A percentile compares a stretch with the other conserved stretches of the same genome.
Evolutionary conservation across 1,140 invertebrate genomes (phyloP).

Genomic region (Homarus americanus): DNA sequence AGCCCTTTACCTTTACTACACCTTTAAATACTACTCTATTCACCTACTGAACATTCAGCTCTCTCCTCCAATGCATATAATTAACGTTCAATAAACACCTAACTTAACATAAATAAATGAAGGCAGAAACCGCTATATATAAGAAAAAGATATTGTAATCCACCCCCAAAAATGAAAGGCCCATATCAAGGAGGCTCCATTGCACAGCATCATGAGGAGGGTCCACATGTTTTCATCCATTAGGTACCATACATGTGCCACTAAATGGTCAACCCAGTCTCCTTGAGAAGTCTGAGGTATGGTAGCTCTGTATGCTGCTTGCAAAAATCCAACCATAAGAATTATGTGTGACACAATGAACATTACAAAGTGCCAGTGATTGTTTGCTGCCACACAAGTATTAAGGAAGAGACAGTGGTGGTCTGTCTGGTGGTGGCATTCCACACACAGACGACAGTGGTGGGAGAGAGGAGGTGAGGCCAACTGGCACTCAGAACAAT

Average conservation of each 20-base stretch:
- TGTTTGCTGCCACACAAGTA: slow-evolving; percentile 59
- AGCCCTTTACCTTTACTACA: no score
- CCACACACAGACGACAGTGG: slow-evolving; percentile 60
- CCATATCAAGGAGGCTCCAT: slow-evolving; percentile 57
- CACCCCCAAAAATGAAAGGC: slow-evolving; percentile 53
- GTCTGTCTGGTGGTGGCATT: slow-evolving; percentile 59
- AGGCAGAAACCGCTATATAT: not conserved
- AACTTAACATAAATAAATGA: not conserved
- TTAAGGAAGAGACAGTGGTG: slow-evolving; percentile 70
- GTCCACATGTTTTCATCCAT: slow-evolving; percentile 63
- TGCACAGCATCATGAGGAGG: slow-evolving; percentile 54
- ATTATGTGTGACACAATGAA: slow-evolving; percentile 53
- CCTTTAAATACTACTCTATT: no score
- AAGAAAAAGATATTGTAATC: slow-evolving; percentile 11
- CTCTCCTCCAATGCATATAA: no score
- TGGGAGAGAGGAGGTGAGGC: slow-evolving; percentile 53
- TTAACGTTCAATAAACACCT: not conserved
- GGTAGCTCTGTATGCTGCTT: slow-evolving; percentile 19
- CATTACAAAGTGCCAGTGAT: slow-evolving; percentile 66
- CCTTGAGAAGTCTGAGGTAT: not conserved
- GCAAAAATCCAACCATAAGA: slow-evolving; percentile 41
- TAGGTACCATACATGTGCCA: slow-evolving; percentile 10
- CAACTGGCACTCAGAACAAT: slow-evolving; percentile 66
- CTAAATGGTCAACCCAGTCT: slow-evolving; percentile 45
- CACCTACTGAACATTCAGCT: no score